Evolutionary conservation across 2,113 vertebrate genomes (phyloP).

Genomic region (Bujurquina vittata): DNA sequence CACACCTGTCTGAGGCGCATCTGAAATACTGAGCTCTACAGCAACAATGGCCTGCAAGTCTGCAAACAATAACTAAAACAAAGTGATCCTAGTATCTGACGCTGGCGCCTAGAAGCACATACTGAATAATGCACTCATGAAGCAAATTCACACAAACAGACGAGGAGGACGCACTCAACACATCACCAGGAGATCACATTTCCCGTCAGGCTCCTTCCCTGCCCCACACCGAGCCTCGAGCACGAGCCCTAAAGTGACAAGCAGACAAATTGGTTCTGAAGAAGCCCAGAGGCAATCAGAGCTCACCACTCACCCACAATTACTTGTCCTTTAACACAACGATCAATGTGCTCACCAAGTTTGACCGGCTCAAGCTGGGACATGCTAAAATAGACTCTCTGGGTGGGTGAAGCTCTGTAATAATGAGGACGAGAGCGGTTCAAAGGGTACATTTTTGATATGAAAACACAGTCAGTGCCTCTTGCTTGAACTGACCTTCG

Average conservation of each 20-base stretch:
- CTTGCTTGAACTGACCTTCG: constrained; percentile 5
- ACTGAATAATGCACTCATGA: not conserved
- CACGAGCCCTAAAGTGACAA: constrained; percentile 46
- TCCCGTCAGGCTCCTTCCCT: constrained; percentile 19
- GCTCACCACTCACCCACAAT: constrained; percentile 58
- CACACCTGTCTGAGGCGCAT: not conserved
- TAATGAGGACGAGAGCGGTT: constrained; percentile 31
- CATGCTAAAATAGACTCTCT: constrained; percentile 35
- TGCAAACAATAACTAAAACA: constrained; percentile 1
- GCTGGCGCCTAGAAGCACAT: not conserved
- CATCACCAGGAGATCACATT: constrained; percentile 40
- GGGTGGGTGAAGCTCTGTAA: constrained; percentile 11
- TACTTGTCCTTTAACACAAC: constrained; percentile 60
- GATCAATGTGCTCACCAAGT: constrained; percentile 52
- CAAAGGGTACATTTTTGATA: constrained; percentile 4
- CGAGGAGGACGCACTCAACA: constrained; percentile 18
- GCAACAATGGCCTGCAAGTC: not conserved
- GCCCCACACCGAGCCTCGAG: constrained; percentile 26
- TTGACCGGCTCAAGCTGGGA: constrained; percentile 25
- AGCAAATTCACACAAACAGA: constrained; percentile 9
- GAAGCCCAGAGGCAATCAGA: constrained; percentile 65
- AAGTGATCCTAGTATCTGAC: constrained; percentile 10
- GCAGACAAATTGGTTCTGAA: constrained; percentile 66
- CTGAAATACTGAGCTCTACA: not conserved
- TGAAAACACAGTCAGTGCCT: not conserved